These are phyloP conservation scores for Trichosurus vulpecula DNA, from an alignment of 2,797 vertebrate species.

Conservation along the genomic window DNA sequence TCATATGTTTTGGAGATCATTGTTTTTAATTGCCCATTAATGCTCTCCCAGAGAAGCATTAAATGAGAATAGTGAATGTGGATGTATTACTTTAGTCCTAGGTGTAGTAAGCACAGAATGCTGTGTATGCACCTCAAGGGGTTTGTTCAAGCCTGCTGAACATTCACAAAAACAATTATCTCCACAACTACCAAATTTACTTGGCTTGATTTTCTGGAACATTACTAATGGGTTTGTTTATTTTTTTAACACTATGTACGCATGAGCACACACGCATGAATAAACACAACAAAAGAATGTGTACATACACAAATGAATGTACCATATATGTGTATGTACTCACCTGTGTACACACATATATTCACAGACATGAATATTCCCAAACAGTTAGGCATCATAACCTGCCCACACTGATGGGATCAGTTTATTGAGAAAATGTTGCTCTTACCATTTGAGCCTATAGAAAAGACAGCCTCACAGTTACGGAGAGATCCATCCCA, in stretches of 20 bases:
- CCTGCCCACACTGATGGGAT: background rate
- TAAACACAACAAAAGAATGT: background rate
- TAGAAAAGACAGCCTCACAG: conserved; percentile 42
- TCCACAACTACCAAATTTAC: conserved; percentile 77
- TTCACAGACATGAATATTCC: background rate
- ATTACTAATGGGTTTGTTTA: conserved; percentile 63
- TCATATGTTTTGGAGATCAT: background rate
- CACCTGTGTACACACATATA: background rate
- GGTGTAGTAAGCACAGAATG: conserved; percentile 56
- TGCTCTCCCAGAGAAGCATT: conserved; percentile 27
- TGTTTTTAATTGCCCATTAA: conserved; percentile 20
- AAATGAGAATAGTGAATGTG: conserved; percentile 54
- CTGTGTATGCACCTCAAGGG: conserved; percentile 69
- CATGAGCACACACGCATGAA: background rate
- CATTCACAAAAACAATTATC: conserved; percentile 80
- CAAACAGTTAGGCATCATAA: background rate
- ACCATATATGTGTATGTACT: no score
- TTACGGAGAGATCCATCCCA: background rate
- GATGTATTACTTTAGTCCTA: conserved; percentile 58
- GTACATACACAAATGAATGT: background rate
- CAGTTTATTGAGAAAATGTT: background rate
- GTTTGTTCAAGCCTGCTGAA: conserved; percentile 77
- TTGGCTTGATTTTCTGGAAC: conserved; percentile 74
- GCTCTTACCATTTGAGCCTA: conserved; percentile 18
- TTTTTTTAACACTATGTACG: conserved; percentile 72